Conservation (phyloP, 2,888 invertebrate genomes). For the Cactoblastis cactorum region DNA sequence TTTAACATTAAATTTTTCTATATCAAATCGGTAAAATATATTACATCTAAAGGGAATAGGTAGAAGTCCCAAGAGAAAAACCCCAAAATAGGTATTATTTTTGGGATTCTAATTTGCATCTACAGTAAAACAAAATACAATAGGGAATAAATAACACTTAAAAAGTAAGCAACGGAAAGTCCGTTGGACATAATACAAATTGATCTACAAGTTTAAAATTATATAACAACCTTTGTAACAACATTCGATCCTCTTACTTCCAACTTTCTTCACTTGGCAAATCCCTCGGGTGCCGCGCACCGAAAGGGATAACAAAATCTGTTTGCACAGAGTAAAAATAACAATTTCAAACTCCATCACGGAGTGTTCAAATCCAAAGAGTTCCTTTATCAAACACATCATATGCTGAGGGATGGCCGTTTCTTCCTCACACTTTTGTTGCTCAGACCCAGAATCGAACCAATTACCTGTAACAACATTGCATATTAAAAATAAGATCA, state of each 20-base stretch:
- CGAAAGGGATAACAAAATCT: conserved; percentile 47
- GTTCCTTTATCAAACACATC: conserved; percentile 45
- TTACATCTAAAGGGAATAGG: no score
- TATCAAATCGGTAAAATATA: no score
- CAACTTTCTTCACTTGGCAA: conserved; percentile 37
- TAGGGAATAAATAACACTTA: no score
- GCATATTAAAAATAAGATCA: background rate
- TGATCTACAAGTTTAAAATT: background rate
- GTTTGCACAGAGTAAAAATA: conserved; percentile 51
- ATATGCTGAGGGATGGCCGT: conserved; percentile 88
- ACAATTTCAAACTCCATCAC: conserved; percentile 57
- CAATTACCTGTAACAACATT: conserved; percentile 78
- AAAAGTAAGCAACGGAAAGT: no score
- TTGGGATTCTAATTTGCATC: no score
- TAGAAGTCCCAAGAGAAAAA: no score
- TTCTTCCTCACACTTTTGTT: conserved; percentile 88
- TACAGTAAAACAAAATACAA: no score
- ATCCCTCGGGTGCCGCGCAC: conserved; percentile 36
- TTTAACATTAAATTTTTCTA: no score
- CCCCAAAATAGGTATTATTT: no score
- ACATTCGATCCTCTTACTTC: conserved; percentile 30
- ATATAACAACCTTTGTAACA: conserved; percentile 22
- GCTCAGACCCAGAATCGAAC: conserved; percentile 88
- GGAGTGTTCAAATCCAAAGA: conserved; percentile 59
- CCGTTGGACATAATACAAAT: no score